These are phyloP conservation scores for Microcebus murinus DNA, from an alignment of 2,113 vertebrate genomes.

Conservation along the genomic window DNA sequence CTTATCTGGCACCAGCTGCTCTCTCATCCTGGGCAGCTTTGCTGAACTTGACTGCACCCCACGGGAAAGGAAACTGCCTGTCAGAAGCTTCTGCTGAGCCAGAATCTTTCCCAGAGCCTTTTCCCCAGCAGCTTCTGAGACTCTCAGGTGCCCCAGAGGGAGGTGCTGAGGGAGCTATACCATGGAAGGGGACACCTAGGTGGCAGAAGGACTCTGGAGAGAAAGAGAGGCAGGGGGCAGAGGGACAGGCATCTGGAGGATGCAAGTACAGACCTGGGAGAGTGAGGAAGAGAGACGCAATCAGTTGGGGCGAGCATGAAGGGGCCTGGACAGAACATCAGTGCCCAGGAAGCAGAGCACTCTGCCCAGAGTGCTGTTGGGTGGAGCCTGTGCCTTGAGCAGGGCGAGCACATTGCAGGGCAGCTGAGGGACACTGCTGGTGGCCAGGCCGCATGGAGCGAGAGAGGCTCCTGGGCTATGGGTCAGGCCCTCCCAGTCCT, in stretches of 20 bases:
- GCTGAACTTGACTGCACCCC: constrained; percentile 23
- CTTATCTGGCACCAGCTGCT: constrained; percentile 4
- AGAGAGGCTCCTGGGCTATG: background rate
- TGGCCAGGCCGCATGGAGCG: background rate
- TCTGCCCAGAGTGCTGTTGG: background rate
- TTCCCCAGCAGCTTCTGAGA: background rate
- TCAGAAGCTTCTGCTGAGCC: constrained; percentile 44
- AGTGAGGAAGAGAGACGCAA: background rate
- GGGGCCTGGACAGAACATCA: background rate
- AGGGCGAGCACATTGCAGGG: too few species aligned
- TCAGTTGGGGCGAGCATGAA: background rate
- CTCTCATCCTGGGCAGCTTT: background rate
- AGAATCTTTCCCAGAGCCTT: background rate
- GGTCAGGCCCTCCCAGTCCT: background rate
- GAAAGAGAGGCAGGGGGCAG: background rate
- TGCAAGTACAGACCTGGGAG: background rate
- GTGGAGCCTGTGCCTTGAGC: background rate
- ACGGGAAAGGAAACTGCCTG: background rate
- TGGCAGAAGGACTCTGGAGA: background rate
- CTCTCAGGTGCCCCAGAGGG: background rate
- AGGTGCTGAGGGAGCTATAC: background rate
- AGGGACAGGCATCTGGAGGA: background rate
- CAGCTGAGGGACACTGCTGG: background rate
- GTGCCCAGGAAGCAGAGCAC: background rate
- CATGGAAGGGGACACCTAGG: accelerated